phyloP scores from a whole-genome alignment of 2,888 invertebrate species.

The Neuroscelio doddi region DNA sequence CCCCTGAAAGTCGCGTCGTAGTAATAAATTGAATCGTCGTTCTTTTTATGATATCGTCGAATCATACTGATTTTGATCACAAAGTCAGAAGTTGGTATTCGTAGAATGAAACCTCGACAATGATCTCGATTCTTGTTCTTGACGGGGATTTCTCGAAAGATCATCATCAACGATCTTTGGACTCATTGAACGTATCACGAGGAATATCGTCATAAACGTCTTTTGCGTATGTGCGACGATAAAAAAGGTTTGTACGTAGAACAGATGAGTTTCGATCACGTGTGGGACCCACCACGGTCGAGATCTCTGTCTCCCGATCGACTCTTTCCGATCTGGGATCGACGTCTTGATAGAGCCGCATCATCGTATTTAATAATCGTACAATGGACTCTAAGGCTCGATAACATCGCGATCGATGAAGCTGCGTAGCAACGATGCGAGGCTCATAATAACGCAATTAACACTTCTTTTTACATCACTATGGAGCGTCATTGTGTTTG shows the following conservation, averaged over 20 bases:
- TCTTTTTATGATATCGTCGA: constrained; percentile 39
- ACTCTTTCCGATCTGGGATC: constrained; percentile 47
- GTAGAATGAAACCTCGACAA: constrained; percentile 29
- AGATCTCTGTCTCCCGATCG: constrained; percentile 31
- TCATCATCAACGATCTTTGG: constrained; percentile 5
- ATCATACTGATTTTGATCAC: constrained; percentile 42
- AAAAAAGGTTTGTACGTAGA: constrained; percentile 14
- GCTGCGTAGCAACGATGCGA: constrained; percentile 41
- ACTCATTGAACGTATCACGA: constrained; percentile 40
- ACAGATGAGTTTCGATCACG: constrained; percentile 34
- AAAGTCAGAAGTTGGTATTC: constrained; percentile 42
- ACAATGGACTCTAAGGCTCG: constrained; percentile 60
- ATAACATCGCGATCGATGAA: constrained; percentile 58
- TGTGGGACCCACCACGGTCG: constrained; percentile 46
- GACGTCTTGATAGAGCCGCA: constrained; percentile 66
- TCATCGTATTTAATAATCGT: constrained; percentile 71
- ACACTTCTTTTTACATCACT: constrained; percentile 65
- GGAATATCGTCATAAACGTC: constrained; percentile 28
- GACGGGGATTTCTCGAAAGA: constrained; percentile 27
- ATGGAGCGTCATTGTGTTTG: constrained; percentile 50
- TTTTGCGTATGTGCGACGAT: constrained; percentile 16
- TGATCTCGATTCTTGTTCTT: constrained; percentile 33
- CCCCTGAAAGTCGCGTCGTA: constrained; percentile 68
- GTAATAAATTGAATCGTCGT: constrained; percentile 44
- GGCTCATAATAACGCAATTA: constrained; percentile 67